Evolutionary conservation across 2,888 invertebrate species (phyloP).

Genomic region (Clivina fossor): DNA sequence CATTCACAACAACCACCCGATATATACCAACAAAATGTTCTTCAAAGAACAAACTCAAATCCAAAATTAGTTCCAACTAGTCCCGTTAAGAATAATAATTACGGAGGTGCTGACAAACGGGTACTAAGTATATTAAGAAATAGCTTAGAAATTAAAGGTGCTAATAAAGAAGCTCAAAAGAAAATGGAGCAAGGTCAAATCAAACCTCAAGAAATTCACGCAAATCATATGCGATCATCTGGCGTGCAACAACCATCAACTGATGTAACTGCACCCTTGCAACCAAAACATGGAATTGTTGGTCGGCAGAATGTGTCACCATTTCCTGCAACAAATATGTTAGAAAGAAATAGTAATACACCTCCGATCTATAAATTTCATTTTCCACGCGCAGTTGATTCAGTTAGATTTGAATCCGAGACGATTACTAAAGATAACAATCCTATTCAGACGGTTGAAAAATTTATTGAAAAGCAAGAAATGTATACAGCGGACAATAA

Average conservation of each 20-base stretch:
- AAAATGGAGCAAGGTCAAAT: slow-evolving; percentile 51
- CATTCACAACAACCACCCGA: slow-evolving; percentile 35
- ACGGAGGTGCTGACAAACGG: slow-evolving; percentile 63
- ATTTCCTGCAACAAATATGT: slow-evolving; percentile 58
- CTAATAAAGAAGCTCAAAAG: slow-evolving; percentile 58
- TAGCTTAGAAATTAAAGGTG: slow-evolving; percentile 68
- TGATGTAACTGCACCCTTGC: slow-evolving; percentile 51
- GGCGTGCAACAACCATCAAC: slow-evolving; percentile 52
- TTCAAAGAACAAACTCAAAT: slow-evolving; percentile 45
- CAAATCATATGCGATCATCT: slow-evolving; percentile 41
- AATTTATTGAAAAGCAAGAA: slow-evolving; percentile 35
- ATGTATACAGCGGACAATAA: slow-evolving; percentile 41
- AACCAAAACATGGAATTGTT: slow-evolving; percentile 54
- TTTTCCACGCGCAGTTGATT: slow-evolving; percentile 70
- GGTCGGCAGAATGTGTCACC: slow-evolving; percentile 59
- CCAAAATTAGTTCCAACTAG: slow-evolving; percentile 42
- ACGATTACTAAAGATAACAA: slow-evolving; percentile 42
- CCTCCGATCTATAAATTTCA: slow-evolving; percentile 63
- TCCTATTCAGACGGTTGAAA: slow-evolving; percentile 33
- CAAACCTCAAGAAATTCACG: slow-evolving; percentile 37
- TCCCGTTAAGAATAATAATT: slow-evolving; percentile 40
- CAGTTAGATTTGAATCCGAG: slow-evolving; percentile 59
- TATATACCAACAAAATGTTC: slow-evolving; percentile 42
- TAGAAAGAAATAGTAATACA: slow-evolving; percentile 55
- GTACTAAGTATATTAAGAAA: slow-evolving; percentile 71